Evolutionary conservation across 2,113 vertebrate species (phyloP).

Genomic region (Illadopsis cleaveri): DNA sequence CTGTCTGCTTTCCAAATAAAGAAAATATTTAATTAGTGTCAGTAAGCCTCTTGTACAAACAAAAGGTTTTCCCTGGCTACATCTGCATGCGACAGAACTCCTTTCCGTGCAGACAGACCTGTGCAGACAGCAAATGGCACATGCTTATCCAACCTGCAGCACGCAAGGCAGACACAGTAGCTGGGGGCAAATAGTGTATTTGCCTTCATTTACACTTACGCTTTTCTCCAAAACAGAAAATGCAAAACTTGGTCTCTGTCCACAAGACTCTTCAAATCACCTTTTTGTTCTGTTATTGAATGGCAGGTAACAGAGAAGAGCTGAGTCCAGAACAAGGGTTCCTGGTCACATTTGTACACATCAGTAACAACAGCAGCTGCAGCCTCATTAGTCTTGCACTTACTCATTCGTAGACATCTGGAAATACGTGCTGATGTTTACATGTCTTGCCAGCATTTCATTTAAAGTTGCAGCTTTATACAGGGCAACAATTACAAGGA

Average conservation of each 20-base stretch:
- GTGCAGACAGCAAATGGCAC: neutral
- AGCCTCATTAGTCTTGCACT: neutral
- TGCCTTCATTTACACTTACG: neutral
- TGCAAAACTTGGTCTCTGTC: neutral
- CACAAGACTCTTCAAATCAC: neutral
- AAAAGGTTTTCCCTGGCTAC: neutral
- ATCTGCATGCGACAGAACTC: neutral
- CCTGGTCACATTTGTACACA: neutral
- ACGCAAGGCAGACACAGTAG: neutral
- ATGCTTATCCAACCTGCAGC: neutral
- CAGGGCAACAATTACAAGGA: neutral
- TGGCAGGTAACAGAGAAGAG: neutral
- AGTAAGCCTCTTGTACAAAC: neutral
- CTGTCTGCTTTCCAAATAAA: neutral
- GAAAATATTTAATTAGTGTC: constrained; percentile 15
- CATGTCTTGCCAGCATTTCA: neutral
- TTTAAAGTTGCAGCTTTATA: neutral
- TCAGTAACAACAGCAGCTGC: neutral
- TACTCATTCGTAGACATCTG: neutral
- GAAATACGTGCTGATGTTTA: neutral
- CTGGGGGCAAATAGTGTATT: neutral
- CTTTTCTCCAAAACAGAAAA: neutral
- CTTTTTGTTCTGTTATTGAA: neutral
- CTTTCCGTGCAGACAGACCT: neutral
- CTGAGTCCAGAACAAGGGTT: neutral